Percentiles rank a stretch among this genome's conserved stretches.
Evolutionary conservation across 2,888 invertebrate species (phyloP).

Genomic region (Strigamia crassipes): DNA sequence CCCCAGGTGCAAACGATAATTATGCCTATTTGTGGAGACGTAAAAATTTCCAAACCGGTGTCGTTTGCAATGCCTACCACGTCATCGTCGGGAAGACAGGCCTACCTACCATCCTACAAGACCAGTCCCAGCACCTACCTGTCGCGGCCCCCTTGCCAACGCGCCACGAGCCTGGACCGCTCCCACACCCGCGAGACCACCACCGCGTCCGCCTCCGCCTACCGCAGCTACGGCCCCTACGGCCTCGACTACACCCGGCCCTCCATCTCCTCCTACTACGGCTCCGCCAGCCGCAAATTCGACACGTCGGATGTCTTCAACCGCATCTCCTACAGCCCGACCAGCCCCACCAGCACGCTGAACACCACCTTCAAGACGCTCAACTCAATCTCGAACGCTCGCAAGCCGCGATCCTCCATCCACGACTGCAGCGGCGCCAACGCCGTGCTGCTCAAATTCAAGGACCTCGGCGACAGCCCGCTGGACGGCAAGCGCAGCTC

Average conservation of each 20-base stretch:
- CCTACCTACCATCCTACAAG: slow-evolving; percentile 18
- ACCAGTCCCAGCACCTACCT: not conserved
- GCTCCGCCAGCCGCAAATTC: not conserved
- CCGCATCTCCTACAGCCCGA: not conserved
- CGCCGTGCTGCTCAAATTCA: too few relatives aligned
- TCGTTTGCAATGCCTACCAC: slow-evolving; percentile 22
- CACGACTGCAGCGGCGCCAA: too few relatives aligned
- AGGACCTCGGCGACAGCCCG: too few relatives aligned
- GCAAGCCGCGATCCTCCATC: too few relatives aligned
- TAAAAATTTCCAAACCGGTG: slow-evolving; percentile 31
- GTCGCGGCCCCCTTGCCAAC: not conserved
- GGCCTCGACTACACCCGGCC: not conserved
- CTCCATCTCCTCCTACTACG: not conserved
- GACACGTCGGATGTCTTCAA: not conserved
- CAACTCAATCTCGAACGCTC: too few relatives aligned
- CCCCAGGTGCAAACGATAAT: not conserved
- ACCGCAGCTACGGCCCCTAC: slow-evolving; percentile 26
- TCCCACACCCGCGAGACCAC: not conserved
- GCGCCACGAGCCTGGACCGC: slow-evolving; percentile 41
- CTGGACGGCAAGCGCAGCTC: too few relatives aligned
- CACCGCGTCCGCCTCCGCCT: not conserved
- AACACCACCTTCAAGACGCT: too few relatives aligned
- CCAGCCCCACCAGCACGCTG: too few relatives aligned
- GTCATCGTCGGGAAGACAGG: not conserved
- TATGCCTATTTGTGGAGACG: not conserved